Evolutionary conservation across 2,888 invertebrate species (phyloP).

Genomic region (Sicus ferrugineus): DNA sequence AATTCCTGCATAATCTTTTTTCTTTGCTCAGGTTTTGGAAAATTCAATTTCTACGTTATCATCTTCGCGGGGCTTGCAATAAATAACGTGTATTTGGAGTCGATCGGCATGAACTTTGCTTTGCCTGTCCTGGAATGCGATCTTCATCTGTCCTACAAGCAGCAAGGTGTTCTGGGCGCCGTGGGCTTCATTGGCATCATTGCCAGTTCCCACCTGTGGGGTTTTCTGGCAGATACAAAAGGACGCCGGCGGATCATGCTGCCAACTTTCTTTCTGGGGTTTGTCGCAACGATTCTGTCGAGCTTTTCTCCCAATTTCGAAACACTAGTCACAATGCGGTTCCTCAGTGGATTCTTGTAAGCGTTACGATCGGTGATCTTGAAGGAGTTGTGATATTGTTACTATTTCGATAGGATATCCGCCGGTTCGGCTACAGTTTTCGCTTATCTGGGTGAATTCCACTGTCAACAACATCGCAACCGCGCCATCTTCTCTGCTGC

Average conservation of each 20-base stretch:
- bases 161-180: constrained; percentile 62
- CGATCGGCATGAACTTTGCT: constrained; percentile 66
- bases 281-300: constrained; percentile 64
- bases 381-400: background rate
- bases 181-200: constrained; percentile 65
- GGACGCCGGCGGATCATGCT: constrained; percentile 65
- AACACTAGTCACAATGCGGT: constrained; percentile 66
- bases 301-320: constrained; percentile 65
- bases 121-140: constrained; percentile 66
- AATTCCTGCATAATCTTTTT: background rate
- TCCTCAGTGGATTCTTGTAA: constrained; percentile 67
- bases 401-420: constrained; percentile 49
- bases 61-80: constrained; percentile 66
- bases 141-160: constrained; percentile 57
- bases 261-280: constrained; percentile 64
- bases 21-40: constrained; percentile 63
- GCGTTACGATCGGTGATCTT: constrained; percentile 40
- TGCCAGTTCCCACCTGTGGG: constrained; percentile 68
- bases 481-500: constrained; percentile 59
- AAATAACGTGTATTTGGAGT: constrained; percentile 63
- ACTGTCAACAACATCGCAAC: constrained; percentile 63
- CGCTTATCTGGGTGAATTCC: constrained; percentile 68
- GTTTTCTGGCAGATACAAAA: constrained; percentile 67
- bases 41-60: constrained; percentile 65
- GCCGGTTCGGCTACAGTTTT: constrained; percentile 67